phyloP scores from a whole-genome alignment of 2,797 vertebrate genomes.

The Merluccius polli region DNA sequence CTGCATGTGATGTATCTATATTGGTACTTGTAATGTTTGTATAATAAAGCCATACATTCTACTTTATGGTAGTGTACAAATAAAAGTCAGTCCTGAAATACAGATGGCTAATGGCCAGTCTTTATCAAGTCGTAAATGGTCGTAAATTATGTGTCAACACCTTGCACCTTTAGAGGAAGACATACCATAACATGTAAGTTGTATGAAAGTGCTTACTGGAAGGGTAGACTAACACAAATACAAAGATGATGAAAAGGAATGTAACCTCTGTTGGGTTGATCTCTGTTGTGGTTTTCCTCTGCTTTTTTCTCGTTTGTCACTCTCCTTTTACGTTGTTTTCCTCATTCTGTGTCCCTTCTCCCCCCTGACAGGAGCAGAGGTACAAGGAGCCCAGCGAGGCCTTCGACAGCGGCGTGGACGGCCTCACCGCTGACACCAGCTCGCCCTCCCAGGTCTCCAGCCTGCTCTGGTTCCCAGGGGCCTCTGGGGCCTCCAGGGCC shows the following conservation, averaged over 20 bases:
- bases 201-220: not conserved
- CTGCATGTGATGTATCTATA: not conserved
- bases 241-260: not conserved
- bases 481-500: slow-evolving; percentile 73
- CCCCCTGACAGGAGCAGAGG: slow-evolving; percentile 76
- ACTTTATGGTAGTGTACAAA: not conserved
- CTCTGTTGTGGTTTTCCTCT: not conserved
- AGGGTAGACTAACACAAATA: slow-evolving; percentile 6
- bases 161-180: not conserved
- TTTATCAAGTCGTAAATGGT: not conserved
- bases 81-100: not conserved
- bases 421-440: slow-evolving; percentile 77
- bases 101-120: not conserved
- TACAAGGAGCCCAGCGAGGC: slow-evolving; percentile 84
- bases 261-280: too few relatives aligned
- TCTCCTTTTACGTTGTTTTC: not conserved
- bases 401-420: slow-evolving; percentile 86
- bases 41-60: not conserved
- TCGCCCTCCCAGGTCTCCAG: slow-evolving; percentile 78
- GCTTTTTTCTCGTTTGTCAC: not conserved
- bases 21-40: not conserved
- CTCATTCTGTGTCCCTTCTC: not conserved
- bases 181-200: not conserved
- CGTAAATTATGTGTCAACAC: not conserved
- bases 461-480: slow-evolving; percentile 77